Evolutionary conservation across 2,113 vertebrate species (phyloP).

Genomic region (Lepisosteus oculatus): DNA sequence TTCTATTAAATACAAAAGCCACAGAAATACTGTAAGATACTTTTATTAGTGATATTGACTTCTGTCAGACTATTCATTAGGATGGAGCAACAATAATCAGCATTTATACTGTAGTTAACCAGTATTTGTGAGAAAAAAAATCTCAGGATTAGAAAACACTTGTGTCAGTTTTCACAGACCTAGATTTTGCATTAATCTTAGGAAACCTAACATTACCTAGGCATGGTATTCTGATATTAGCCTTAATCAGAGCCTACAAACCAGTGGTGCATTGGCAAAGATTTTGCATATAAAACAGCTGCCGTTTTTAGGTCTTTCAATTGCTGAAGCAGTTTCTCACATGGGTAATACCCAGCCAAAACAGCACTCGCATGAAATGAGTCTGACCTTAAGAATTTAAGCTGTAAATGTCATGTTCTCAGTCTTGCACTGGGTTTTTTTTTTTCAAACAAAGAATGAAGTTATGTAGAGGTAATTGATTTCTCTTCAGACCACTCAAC

Average conservation of each 20-base stretch:
- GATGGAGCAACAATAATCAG: constrained; percentile 49
- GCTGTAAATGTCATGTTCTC: constrained; percentile 23
- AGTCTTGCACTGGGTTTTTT: constrained; percentile 11
- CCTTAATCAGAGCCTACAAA: constrained; percentile 53
- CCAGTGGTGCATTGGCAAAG: constrained; percentile 31
- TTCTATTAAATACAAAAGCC: constrained; percentile 1
- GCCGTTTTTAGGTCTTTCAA: constrained; percentile 49
- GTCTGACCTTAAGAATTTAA: constrained; percentile 43
- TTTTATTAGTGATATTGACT: constrained; percentile 56
- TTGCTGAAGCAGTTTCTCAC: constrained; percentile 34
- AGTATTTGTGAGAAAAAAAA: too few species aligned
- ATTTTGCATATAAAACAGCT: constrained; percentile 42
- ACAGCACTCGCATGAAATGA: constrained; percentile 36
- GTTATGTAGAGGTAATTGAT: constrained; percentile 57
- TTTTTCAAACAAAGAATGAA: constrained; percentile 44
- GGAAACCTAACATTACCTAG: constrained; percentile 22
- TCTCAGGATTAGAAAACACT: background rate
- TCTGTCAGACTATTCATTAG: constrained; percentile 34
- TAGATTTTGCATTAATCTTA: constrained; percentile 5
- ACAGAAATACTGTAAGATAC: constrained; percentile 36
- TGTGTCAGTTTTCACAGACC: background rate
- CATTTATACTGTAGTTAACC: constrained; percentile 35
- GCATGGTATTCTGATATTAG: constrained; percentile 47
- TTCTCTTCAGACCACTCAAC: constrained; percentile 60
- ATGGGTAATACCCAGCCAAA: constrained; percentile 36